These are phyloP conservation scores for Thera obeliscata DNA, from an alignment of 2,888 invertebrate species.

Conservation along the genomic window DNA sequence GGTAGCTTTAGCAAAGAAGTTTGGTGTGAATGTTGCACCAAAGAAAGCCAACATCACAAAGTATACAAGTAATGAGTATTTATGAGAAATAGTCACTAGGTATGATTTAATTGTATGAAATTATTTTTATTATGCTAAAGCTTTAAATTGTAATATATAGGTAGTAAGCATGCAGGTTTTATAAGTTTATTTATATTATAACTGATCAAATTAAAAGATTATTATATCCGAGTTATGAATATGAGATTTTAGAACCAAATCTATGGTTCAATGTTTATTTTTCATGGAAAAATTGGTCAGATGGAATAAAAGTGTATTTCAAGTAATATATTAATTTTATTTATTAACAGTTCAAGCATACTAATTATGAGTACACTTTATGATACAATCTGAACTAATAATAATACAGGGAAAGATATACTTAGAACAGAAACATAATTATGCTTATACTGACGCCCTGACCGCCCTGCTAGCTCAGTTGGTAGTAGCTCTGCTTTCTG, in stretches of 20 bases:
- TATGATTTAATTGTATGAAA: constrained; percentile 63
- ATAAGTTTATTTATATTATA: constrained; percentile 81
- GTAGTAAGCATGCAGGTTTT: constrained; percentile 80
- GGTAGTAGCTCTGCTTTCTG: too few species aligned
- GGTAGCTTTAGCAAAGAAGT: constrained; percentile 80
- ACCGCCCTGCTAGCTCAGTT: too few species aligned
- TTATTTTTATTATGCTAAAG: constrained; percentile 82
- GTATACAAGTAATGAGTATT: constrained; percentile 88
- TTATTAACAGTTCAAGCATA: too few species aligned
- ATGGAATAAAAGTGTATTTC: constrained; percentile 58
- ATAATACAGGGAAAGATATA: too few species aligned
- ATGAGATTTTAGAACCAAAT: constrained; percentile 78
- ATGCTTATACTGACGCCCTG: too few species aligned
- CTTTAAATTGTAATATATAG: constrained; percentile 84
- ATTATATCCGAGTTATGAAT: constrained; percentile 81
- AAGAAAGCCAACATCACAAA: constrained; percentile 87
- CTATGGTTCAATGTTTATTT: constrained; percentile 66
- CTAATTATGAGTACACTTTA: too few species aligned
- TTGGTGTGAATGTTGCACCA: constrained; percentile 81
- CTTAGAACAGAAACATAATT: too few species aligned
- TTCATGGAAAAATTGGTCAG: constrained; percentile 54
- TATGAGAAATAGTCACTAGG: constrained; percentile 75
- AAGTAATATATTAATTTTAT: constrained; percentile 41
- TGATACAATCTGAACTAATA: too few species aligned
- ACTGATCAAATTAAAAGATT: constrained; percentile 80